Percentiles rank a stretch among this genome's conserved stretches.
phyloP scores from a whole-genome alignment of 2,888 invertebrate species.

The Leptinotarsa juncta region DNA sequence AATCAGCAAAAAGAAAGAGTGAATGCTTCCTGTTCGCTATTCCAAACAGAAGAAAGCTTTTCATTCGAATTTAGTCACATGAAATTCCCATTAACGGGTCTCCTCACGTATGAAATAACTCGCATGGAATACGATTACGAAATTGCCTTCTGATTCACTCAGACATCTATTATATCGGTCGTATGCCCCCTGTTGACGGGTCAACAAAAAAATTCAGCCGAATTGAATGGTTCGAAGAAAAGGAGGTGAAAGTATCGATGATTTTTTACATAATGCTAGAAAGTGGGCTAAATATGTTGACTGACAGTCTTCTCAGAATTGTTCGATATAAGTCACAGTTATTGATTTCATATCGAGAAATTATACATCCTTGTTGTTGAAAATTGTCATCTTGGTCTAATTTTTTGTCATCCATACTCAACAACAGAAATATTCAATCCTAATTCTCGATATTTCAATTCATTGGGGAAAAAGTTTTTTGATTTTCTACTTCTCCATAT shows the following conservation, averaged over 20 bases:
- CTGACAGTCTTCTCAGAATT: no score
- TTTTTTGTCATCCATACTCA: no score
- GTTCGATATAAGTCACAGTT: no score
- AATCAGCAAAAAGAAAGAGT: conserved; percentile 16
- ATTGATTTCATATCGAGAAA: no score
- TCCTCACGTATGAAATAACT: conserved; percentile 13
- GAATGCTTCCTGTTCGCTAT: conserved; percentile 15
- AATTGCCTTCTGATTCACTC: conserved; percentile 14
- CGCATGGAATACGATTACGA: conserved; percentile 10
- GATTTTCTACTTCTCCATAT: no score
- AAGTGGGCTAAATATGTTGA: no score
- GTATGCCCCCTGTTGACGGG: not conserved
- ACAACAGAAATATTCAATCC: no score
- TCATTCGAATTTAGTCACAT: not conserved
- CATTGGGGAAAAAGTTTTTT: no score
- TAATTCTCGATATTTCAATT: no score
- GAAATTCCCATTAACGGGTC: conserved; percentile 2
- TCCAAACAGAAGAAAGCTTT: conserved; percentile 13
- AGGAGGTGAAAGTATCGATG: not conserved
- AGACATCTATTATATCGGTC: not conserved
- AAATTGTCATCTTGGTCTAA: no score
- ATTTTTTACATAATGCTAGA: not conserved
- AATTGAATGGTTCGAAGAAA: not conserved
- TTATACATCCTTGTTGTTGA: no score
- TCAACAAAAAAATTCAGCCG: not conserved